Base-by-base conservation (phyloP, 2,113 vertebrate genomes). In the Odocoileus hemionus region DNA sequence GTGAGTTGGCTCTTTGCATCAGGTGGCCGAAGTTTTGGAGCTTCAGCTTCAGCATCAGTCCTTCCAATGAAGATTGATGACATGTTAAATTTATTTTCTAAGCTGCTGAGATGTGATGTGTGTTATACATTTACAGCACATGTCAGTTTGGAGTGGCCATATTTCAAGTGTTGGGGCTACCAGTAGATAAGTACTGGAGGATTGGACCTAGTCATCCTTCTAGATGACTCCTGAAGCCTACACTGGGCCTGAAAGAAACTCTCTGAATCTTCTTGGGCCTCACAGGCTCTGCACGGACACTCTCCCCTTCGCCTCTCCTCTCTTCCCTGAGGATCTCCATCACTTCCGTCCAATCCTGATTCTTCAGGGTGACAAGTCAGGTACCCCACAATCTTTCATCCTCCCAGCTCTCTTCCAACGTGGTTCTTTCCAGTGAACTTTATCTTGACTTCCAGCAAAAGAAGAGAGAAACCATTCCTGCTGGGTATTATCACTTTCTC, bases 261-360 rank as follows among this genome's bases (percentile, higher is more conserved):
- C 74, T 58, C 39, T 5, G 1, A 6, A 30, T 52, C 43, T 54
- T 36, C 8, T 0, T 2, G 3, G 2, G 25, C 55, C 50, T 70
- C 47, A 10, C 16, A 0, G 15, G 54, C 55, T 84, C 25, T 39
- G 47, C 86, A 23, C 3, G 0, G 2, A 2, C 3, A 1, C 61
- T 15, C 26, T 50, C 55, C 16, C 14, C 26, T 43, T 47, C 25
- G 11, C 52, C 30, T 3, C 19, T 19, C 7, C 16, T 67, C 23
- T 79, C 17, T 30, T 13, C 0, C 23, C 43, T 13, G 13, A n/a
- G 50, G 50, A 83, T 7, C 8, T 19, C 43, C 5, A 7, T 19
- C 55, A 0, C 15, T 57, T 52, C 33, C 55, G 60, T 47, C 83
- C 57, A 36, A 36, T 5, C 2, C 64, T 19, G 43, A 26, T 33